These are phyloP conservation scores for Peromyscus leucopus DNA, from an alignment of 2,113 vertebrate species.

Conservation along the genomic window DNA sequence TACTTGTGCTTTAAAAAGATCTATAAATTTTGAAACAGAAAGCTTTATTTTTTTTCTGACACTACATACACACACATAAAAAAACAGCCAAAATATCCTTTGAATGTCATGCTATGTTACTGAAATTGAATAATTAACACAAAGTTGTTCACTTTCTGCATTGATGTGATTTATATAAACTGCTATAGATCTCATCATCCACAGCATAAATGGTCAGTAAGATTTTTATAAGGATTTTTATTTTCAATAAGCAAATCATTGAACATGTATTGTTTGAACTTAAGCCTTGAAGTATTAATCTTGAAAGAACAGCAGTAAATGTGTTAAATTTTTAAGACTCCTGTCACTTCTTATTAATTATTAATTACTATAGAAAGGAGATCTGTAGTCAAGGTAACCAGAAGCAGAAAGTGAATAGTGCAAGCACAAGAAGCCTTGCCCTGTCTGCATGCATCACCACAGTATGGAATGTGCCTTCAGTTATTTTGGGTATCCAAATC, in stretches of 20 bases:
- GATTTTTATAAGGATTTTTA: not conserved
- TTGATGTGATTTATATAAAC: not conserved
- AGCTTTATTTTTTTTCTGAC: not conserved
- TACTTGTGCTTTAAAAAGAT: not conserved
- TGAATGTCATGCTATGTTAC: not conserved
- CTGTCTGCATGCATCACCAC: not conserved
- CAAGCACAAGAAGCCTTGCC: not conserved
- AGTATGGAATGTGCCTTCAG: not conserved
- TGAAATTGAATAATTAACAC: not conserved
- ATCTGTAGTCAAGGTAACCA: slow-evolving; percentile 41
- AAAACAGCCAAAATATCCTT: not conserved
- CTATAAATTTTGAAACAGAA: not conserved
- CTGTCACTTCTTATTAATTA: slow-evolving; percentile 40
- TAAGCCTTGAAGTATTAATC: not conserved
- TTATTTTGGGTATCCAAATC: not conserved
- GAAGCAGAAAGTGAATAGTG: not conserved
- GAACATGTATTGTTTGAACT: not conserved
- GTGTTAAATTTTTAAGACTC: slow-evolving; percentile 5
- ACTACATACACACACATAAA: not conserved
- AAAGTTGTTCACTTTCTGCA: not conserved
- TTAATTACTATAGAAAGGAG: slow-evolving; percentile 1
- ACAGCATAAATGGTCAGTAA: not conserved
- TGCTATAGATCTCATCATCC: not conserved
- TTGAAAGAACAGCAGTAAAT: slow-evolving; percentile 2
- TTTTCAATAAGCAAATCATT: not conserved